Base-by-base conservation (phyloP, 1,140 invertebrate genomes). In the Zaprionus tsacasi region DNA sequence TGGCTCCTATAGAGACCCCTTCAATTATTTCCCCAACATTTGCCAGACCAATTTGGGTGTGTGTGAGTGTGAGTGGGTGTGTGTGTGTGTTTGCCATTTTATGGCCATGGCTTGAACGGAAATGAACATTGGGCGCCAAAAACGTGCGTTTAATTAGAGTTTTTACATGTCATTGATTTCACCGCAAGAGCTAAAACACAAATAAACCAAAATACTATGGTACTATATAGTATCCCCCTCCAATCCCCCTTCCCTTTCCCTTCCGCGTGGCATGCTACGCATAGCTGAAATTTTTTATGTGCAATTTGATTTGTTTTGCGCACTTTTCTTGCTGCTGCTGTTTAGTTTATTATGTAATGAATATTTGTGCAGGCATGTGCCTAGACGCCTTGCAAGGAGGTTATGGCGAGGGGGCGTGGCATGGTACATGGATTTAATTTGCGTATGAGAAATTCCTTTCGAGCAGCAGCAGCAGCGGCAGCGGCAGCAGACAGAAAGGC, bases 331-430 rank as follows among this genome's bases (percentile, higher is more conserved):
- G 40, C 54, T 65, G 40, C 54, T 65, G 50, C 38, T 74, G 70
- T 78, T 88, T 76, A 89, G 83, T 89, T 88, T 88, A 83, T 88
- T 88, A 88, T 81, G 78, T 89, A 88, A 83, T 88, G 80, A 88
- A 88, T 88, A 88, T 88, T 88, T 88, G 77, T 52, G n/a, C 56
- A 70, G 71, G 71, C 66, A 70, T 69, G 60, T 33, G 58, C 63
- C 63, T 57, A 43, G 52, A 36, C 52, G 35, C 8, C 17, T 35
- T 63, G 50, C 4, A 15, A 21, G 21, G 21, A 21, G 21, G 21
- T 21, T 1, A 21, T 48, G 59, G 7, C 33, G 10, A 6, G 33
- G 4, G 6, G 10, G 7, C 33, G 10, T 30, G 33, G 33, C 33
- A 64, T 78, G 70, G 66, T 89, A 66, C 64, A 57, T 66, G 75